A percentile compares a stretch with the other conserved stretches of the same genome.
Evolutionary conservation across 2,797 vertebrate species (phyloP).

Genomic region (Ammospiza maritima): DNA sequence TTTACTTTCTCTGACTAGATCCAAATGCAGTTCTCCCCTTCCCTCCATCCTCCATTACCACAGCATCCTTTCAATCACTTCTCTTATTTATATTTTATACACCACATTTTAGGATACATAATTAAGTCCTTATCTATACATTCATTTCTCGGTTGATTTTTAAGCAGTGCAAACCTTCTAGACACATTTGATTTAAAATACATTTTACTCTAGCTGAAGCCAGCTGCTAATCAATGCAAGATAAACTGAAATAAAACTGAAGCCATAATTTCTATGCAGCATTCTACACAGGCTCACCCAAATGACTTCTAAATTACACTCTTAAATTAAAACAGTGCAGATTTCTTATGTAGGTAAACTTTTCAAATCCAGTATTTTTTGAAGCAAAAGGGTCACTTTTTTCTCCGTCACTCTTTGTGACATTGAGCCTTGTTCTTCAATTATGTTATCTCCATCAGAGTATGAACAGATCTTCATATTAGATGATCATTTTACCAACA

Average conservation of each 20-base stretch:
- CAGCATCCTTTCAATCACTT: conserved; percentile 34
- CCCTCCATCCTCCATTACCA: background rate
- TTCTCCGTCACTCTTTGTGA: background rate
- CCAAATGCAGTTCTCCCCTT: background rate
- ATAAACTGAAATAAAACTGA: conserved; percentile 51
- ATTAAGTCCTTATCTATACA: conserved; percentile 58
- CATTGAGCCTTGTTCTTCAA: background rate
- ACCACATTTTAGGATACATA: conserved; percentile 31
- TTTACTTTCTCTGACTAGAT: background rate
- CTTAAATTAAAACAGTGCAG: conserved; percentile 20
- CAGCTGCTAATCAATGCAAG: conserved; percentile 59
- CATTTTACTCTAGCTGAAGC: conserved; percentile 40
- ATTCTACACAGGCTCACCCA: conserved; percentile 23
- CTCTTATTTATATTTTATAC: conserved; percentile 33
- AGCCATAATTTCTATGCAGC: conserved; percentile 5
- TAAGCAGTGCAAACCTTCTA: conserved; percentile 48
- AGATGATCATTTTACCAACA: conserved; percentile 35
- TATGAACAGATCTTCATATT: conserved; percentile 41
- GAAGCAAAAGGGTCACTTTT: background rate
- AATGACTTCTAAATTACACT: conserved; percentile 32
- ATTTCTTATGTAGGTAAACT: background rate
- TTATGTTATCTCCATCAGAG: conserved; percentile 1
- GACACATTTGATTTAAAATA: conserved; percentile 48
- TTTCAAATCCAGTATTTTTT: background rate
- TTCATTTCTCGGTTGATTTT: conserved; percentile 49